Base-by-base conservation (phyloP, 2,797 vertebrate species). In the Sebastes matsubarae region DNA sequence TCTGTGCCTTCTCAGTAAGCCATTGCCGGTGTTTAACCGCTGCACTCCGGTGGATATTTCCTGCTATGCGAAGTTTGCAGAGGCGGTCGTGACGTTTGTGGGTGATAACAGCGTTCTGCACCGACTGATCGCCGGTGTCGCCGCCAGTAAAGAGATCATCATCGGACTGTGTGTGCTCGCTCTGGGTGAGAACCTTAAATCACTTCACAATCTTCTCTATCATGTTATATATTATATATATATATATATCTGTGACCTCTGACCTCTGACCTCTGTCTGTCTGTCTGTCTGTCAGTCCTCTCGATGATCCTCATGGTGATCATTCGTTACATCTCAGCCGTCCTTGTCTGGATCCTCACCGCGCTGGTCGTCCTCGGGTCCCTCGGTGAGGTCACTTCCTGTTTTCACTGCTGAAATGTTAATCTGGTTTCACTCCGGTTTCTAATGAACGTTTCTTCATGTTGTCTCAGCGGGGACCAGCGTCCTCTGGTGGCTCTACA, bases 131-230 rank as follows among this genome's bases (percentile, higher is more conserved):
- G 97, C 97, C 80, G 97, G 98, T 81, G 97, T 99, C 87, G 97
- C 97, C 79, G 97, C 97, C 95, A 99, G 97, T 94, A 99, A 98
- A 95, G 98, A 99, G 94, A 97, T 99, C 96, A 99, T 99, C 96
- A 95, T 98, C 83, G 98, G 98, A 91, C 97, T 99, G 94, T 99
- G 98, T 91, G 96, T 99, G 82, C 97, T 99, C 68, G 98, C 98
- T 81, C 96, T 99, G 95, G 97, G 98, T 99, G 77, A 93, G 85
- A n/a, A 61, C 29, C 29, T 42, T 42, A 42, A 42, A 42, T 42
- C 38, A 14, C 12, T 38, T 38, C 12, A 38, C 36, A 42, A 42
- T 42, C 14, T 16, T 42, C 38, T 42, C 38, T 16, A 42, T 42
- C 38, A 42, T 42, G 14, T 42, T 42, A 42, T 42, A 7, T 3